phyloP scores from a whole-genome alignment of 1,140 invertebrate species.

The Monomorium pharaonis region DNA sequence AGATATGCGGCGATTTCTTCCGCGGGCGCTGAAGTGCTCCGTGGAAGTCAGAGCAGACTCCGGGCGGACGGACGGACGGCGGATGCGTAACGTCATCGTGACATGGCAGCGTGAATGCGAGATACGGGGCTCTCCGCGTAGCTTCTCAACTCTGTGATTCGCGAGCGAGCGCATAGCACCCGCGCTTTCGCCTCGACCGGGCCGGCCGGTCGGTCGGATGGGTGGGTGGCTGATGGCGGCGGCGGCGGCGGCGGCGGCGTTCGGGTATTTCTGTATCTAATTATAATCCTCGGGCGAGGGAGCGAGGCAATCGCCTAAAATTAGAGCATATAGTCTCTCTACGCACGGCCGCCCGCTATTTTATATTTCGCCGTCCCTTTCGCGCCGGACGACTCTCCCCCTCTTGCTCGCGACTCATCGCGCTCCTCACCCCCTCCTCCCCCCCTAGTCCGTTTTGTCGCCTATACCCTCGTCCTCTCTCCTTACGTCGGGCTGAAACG shows the following conservation, averaged over 20 bases:
- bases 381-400: constrained; percentile 16
- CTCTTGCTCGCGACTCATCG: constrained; percentile 13
- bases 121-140: neutral
- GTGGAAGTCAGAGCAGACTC: constrained; percentile 31
- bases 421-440: neutral
- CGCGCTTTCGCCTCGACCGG: constrained; percentile 59
- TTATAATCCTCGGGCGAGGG: constrained; percentile 84
- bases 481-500: constrained; percentile 11
- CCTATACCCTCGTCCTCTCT: neutral
- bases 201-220: constrained; percentile 48
- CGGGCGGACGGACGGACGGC: neutral
- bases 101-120: constrained; percentile 39
- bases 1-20: neutral
- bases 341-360: constrained; percentile 78
- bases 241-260: constrained; percentile 79
- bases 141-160: constrained; percentile 55
- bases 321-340: constrained; percentile 85
- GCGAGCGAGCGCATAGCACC: constrained; percentile 53
- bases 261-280: constrained; percentile 85
- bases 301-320: constrained; percentile 85
- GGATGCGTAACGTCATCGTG: constrained; percentile 20
- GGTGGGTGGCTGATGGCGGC: constrained; percentile 74
- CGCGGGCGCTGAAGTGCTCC: neutral
- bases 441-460: constrained; percentile 47
- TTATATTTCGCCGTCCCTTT: constrained; percentile 74